A percentile compares a stretch with the other conserved stretches of the same genome.
Evolutionary conservation across 2,113 vertebrate genomes (phyloP).

Genomic region (Odocoileus virginianus): DNA sequence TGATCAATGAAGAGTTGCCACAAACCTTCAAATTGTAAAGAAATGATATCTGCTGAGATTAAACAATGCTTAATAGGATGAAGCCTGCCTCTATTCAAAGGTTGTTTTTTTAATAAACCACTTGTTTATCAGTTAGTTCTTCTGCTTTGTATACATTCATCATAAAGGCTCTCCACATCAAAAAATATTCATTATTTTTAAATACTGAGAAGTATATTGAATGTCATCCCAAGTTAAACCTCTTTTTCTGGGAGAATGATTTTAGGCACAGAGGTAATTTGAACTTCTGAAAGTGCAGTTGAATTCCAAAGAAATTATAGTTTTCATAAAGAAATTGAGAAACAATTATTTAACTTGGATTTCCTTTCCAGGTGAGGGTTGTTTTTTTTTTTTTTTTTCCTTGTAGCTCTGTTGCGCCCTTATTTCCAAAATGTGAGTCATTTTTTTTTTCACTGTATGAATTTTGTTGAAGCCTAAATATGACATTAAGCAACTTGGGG

Average conservation of each 20-base stretch:
- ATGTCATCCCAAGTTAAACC: neutral
- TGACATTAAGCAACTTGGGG: neutral
- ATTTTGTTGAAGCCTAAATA: neutral
- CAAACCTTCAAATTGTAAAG: neutral
- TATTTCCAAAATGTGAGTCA: neutral
- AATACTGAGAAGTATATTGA: neutral
- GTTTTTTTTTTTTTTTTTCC: neutral
- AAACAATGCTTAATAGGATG: neutral
- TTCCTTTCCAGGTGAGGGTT: neutral
- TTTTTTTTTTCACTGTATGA: neutral
- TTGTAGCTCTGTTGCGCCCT: neutral
- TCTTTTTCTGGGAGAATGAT: neutral
- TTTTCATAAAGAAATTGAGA: neutral
- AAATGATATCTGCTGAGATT: neutral
- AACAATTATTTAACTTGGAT: neutral
- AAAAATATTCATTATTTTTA: neutral
- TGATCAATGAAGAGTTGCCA: neutral
- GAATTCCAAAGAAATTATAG: slow-evolving; percentile 6
- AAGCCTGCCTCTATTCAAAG: neutral
- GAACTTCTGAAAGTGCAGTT: neutral
- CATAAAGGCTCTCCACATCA: neutral
- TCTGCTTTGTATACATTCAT: neutral
- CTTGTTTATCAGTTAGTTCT: neutral
- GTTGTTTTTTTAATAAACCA: neutral
- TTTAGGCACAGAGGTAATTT: neutral